Base-by-base conservation (phyloP, 2,888 invertebrate species). In the Platycnemis pennipes region DNA sequence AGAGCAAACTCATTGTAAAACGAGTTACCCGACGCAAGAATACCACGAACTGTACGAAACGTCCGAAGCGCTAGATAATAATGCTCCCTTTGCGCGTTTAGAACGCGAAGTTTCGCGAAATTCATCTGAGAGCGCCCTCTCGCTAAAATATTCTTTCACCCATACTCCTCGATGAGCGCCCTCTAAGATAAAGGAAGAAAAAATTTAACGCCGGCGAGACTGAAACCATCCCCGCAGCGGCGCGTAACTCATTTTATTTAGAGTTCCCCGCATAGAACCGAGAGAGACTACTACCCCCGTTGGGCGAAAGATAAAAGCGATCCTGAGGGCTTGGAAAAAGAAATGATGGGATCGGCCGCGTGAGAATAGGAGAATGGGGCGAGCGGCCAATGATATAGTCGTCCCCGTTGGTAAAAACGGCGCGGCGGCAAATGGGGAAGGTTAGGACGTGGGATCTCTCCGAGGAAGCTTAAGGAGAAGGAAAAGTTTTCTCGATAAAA, bases 401-500 rank as follows among this genome's bases (percentile, higher is more conserved):
- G 31, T 77, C 77, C 31, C 16, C 26, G 4, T 11, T 31, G 77
- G 31, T 26, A 16, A 26, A 26, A 16, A 7, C 5, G 31, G n/a
- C 8, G 77, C 16, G 19, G 19, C 22, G 63, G 16, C 16, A 22
- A 13, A 49, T 5, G 49, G 13, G 49, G 5, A 16, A 19, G 49
- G 13, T 26, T 5, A 0, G 22, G 63, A 37, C 31, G 77, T 11
- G 77, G 77, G 77, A 37, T 13, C 13, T 77, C 13, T 77, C 31
- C 77, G 31, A 77, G 77, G 77, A 5, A 77, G 37, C 31, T 37
- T 37, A 13, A 37, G 77, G 77, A 77, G 77, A 77, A 77, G 77
- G 77, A 77, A 77, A 77, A 77, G 77, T 77, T 77, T 77, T 37
- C 31, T 16, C 77, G 77, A 77, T 77, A 77, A 77, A 77, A 77